Conservation (phyloP, 2,797 vertebrate genomes). For the Harpagifer antarcticus region DNA sequence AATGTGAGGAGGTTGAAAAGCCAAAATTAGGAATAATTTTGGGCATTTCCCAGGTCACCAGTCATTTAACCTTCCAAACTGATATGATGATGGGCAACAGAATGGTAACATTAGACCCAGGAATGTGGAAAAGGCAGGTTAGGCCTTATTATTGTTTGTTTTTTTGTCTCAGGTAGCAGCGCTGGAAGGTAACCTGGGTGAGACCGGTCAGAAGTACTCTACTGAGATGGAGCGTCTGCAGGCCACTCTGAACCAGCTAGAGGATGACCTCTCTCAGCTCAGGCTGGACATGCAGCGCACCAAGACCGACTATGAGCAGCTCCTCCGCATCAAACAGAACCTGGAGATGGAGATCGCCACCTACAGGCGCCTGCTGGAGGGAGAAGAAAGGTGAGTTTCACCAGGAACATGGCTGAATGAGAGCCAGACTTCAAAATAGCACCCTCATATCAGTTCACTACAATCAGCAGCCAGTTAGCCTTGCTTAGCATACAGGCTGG, state of each 20-base stretch:
- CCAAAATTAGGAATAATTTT: neutral
- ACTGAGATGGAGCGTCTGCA: slow-evolving; percentile 87
- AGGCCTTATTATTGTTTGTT: neutral
- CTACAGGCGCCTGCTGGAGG: slow-evolving; percentile 87
- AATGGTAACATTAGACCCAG: neutral
- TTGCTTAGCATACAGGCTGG: neutral
- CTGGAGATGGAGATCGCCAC: slow-evolving; percentile 89
- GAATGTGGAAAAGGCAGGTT: neutral
- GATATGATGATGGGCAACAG: neutral
- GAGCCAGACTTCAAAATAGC: neutral
- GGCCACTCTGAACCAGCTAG: slow-evolving; percentile 83
- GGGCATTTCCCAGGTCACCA: neutral
- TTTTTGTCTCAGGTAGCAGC: slow-evolving; percentile 71
- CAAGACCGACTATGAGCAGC: slow-evolving; percentile 87
- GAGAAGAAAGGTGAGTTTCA: slow-evolving; percentile 81
- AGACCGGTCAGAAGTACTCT: slow-evolving; percentile 83
- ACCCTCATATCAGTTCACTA: neutral
- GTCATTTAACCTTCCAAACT: neutral
- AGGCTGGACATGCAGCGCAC: slow-evolving; percentile 87
- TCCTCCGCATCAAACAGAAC: slow-evolving; percentile 88
- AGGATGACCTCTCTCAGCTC: slow-evolving; percentile 87
- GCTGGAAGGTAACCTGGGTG: slow-evolving; percentile 85
- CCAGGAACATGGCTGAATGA: rapidly evolving
- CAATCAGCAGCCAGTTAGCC: neutral
- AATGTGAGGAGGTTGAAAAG: slow-evolving; percentile 12